Evolutionary conservation across 1,140 invertebrate species (phyloP).

Genomic region (Aphidius gifuensis): DNA sequence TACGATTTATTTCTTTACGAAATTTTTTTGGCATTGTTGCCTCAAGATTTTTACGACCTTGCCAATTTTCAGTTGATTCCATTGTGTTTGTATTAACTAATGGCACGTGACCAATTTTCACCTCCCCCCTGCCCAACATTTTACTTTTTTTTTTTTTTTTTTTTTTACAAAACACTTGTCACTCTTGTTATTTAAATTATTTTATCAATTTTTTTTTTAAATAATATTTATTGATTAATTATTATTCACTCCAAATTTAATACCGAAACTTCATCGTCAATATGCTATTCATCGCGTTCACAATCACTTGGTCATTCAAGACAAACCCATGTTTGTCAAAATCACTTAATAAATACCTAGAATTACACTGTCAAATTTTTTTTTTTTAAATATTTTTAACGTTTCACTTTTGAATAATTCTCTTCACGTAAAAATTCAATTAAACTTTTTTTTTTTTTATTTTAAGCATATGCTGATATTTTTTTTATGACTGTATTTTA

Average conservation of each 20-base stretch:
- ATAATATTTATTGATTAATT: background rate
- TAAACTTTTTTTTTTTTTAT: no score
- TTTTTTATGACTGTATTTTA: no score
- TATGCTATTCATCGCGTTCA: conserved; percentile 11
- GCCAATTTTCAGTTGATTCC: conserved; percentile 29
- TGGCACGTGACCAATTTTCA: conserved; percentile 15
- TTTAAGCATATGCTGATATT: no score
- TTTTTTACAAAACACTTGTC: conserved; percentile 2
- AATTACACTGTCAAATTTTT: no score
- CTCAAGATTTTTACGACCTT: conserved; percentile 23
- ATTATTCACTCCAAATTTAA: conserved; percentile 5
- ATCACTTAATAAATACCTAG: background rate
- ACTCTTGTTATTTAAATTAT: background rate
- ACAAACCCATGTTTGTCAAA: background rate
- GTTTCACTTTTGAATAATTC: no score
- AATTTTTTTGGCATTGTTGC: conserved; percentile 37
- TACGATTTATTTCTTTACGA: conserved; percentile 27
- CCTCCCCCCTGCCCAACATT: background rate
- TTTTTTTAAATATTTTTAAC: no score
- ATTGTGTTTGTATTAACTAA: conserved; percentile 20
- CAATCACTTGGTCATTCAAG: conserved; percentile 6
- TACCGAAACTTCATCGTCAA: conserved; percentile 4
- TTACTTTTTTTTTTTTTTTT: background rate
- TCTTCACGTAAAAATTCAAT: no score
- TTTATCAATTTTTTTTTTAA: background rate